phyloP scores from a whole-genome alignment of 2,888 invertebrate species.

The Hyles lineata region DNA sequence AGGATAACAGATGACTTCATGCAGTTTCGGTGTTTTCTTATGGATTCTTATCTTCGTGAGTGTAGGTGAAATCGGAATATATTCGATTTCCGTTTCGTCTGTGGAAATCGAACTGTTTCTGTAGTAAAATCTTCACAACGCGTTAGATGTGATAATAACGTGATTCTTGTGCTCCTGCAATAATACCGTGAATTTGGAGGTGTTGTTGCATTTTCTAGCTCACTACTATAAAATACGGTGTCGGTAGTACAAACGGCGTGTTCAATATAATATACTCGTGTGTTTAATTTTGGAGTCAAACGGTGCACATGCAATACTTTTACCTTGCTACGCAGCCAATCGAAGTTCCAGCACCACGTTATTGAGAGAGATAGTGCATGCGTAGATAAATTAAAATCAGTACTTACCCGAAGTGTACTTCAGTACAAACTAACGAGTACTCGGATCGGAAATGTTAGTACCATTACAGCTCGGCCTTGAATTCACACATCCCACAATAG shows the following conservation, averaged over 20 bases:
- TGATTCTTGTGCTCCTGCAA: conserved; percentile 70
- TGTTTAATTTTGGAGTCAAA: conserved; percentile 81
- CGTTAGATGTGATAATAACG: conserved; percentile 74
- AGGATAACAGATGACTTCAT: conserved; percentile 87
- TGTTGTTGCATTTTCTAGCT: conserved; percentile 57
- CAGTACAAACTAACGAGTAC: conserved; percentile 66
- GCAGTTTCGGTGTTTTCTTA: conserved; percentile 83
- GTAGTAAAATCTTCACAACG: conserved; percentile 52
- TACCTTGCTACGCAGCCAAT: conserved; percentile 66
- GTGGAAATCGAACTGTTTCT: conserved; percentile 81
- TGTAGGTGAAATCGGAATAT: conserved; percentile 92
- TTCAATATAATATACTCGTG: conserved; percentile 52
- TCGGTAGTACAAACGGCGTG: conserved; percentile 49
- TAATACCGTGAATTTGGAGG: conserved; percentile 64
- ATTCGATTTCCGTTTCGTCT: conserved; percentile 92
- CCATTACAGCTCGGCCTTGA: conserved; percentile 70
- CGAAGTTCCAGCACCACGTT: conserved; percentile 75
- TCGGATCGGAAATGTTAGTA: conserved; percentile 64
- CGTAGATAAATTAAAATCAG: conserved; percentile 54
- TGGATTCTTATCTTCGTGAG: conserved; percentile 92
- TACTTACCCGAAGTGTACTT: conserved; percentile 74
- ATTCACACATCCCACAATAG: conserved; percentile 59
- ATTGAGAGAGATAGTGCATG: conserved; percentile 61
- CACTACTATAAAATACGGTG: conserved; percentile 60
- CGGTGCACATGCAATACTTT: conserved; percentile 65